A percentile compares a stretch with the other conserved stretches of the same genome.
phyloP scores from a whole-genome alignment of 2,888 invertebrate species.

The Zelleria hepariella region DNA sequence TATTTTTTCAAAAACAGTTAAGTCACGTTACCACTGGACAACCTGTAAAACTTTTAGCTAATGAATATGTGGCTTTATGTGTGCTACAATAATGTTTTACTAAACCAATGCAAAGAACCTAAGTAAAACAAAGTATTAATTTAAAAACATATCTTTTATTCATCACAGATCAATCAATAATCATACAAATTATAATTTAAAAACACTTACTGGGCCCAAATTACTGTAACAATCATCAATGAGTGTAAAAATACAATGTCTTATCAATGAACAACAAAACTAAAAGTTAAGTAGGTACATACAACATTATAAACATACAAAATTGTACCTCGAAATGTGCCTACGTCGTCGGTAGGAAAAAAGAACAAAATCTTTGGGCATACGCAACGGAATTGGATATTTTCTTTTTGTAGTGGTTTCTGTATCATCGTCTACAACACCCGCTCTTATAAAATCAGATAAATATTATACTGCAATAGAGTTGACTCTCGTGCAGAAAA shows the following conservation, averaged over 20 bases:
- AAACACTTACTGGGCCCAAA: not conserved
- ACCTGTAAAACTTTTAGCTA: no score
- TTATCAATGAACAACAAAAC: not conserved
- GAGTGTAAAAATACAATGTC: not conserved
- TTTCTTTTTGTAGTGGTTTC: no score
- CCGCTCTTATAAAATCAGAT: no score
- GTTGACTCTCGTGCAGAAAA: no score
- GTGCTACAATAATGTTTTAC: not conserved
- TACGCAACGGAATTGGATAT: not conserved
- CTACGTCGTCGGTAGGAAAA: not conserved
- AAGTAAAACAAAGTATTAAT: not conserved
- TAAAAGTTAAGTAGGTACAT: not conserved
- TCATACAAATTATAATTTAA: not conserved
- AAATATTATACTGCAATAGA: no score
- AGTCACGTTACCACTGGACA: no score
- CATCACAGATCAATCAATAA: not conserved
- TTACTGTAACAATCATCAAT: not conserved
- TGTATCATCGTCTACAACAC: no score
- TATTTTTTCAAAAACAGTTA: no score
- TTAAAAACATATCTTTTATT: not conserved
- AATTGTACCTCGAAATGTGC: not conserved
- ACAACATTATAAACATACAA: not conserved
- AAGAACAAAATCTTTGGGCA: not conserved
- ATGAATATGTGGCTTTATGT: no score
- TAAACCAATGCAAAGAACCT: not conserved